These are phyloP conservation scores for Drosophila fuyamai DNA, from an alignment of 1,140 invertebrate species.

Conservation along the genomic window DNA sequence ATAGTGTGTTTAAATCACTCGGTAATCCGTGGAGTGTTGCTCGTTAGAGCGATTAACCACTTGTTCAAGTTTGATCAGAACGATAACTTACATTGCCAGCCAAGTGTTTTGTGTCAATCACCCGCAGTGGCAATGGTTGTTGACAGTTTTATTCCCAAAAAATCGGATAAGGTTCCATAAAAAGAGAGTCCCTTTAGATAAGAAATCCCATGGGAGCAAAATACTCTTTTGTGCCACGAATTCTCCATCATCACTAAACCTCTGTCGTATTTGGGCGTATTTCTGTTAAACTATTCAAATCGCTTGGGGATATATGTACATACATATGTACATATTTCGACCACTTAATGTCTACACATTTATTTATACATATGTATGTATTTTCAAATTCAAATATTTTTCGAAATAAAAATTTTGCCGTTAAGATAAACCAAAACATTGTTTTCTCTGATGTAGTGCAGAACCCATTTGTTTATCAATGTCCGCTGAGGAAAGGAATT, in stretches of 20 bases:
- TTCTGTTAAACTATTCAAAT: background rate
- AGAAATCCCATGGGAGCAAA: background rate
- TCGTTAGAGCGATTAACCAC: constrained; percentile 49
- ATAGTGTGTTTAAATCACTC: constrained; percentile 14
- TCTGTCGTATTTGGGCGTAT: background rate
- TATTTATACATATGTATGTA: background rate
- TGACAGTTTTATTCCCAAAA: constrained; percentile 1
- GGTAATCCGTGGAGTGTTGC: constrained; percentile 33
- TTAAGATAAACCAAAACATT: background rate
- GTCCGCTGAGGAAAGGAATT: background rate
- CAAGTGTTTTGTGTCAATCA: constrained; percentile 40
- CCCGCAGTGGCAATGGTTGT: background rate
- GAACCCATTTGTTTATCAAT: background rate
- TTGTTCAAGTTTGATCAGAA: constrained; percentile 33
- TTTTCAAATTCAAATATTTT: background rate
- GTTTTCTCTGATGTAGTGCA: background rate
- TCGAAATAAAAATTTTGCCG: background rate
- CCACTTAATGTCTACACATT: background rate
- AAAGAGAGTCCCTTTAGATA: background rate
- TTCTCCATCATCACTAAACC: background rate
- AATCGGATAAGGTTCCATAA: background rate
- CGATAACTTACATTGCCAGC: constrained; percentile 11
- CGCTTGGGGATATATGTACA: background rate
- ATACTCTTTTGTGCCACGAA: background rate
- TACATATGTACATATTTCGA: no score